Evolutionary conservation across 2,113 vertebrate species (phyloP).

Genomic region (Thymallus thymallus): DNA sequence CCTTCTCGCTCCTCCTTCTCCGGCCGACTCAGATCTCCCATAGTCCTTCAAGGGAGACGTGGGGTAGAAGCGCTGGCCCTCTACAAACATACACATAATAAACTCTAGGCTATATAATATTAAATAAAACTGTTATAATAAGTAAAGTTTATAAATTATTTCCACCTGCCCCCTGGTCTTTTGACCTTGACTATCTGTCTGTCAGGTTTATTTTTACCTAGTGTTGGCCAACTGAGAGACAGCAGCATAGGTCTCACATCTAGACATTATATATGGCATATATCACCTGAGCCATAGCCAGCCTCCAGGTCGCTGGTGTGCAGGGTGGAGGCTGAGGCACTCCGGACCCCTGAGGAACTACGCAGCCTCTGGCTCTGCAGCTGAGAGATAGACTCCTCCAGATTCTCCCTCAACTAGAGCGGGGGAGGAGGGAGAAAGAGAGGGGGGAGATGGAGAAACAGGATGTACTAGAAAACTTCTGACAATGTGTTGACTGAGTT

Average conservation of each 20-base stretch:
- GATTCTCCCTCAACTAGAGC: constrained; percentile 83
- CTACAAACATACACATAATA: constrained; percentile 53
- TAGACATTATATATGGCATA: not conserved
- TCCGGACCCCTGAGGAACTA: constrained; percentile 69
- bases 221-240: not conserved
- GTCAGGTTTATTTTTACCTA: too few relatives aligned
- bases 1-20: constrained; percentile 65
- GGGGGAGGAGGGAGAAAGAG: not conserved
- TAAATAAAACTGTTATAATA: too few relatives aligned
- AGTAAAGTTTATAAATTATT: too few relatives aligned
- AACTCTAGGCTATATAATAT: not conserved
- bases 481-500: not conserved
- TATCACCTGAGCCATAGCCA: constrained; percentile 73
- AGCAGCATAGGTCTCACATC: not conserved
- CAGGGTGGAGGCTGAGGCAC: constrained; percentile 83
- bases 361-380: constrained; percentile 77
- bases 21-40: constrained; percentile 42
- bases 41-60: constrained; percentile 86
- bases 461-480: not conserved
- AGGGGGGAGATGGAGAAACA: not conserved
- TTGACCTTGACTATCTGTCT: too few relatives aligned
- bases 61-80: constrained; percentile 72
- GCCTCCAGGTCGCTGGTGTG: constrained; percentile 85
- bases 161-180: too few relatives aligned
- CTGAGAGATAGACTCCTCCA: constrained; percentile 87